Conservation (phyloP, 2,888 invertebrate genomes). For the Electrophaes corylata region DNA sequence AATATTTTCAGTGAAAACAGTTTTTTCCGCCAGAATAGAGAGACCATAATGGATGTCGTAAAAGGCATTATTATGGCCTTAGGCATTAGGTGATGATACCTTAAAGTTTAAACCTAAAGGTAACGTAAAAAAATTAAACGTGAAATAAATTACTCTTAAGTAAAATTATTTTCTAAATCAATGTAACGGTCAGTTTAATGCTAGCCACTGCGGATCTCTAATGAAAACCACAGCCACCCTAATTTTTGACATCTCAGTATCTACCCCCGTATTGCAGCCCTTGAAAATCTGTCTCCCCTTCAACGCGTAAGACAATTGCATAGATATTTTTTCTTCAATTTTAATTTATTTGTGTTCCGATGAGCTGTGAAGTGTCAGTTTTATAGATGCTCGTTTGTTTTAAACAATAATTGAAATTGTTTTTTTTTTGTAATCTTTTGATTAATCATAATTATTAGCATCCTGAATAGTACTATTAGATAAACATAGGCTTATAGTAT, state of each 20-base stretch:
- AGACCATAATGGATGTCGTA: too few species aligned
- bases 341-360: conserved; percentile 27
- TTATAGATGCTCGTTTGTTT: conserved; percentile 9
- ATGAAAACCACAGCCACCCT: conserved; percentile 29
- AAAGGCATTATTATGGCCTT: too few species aligned
- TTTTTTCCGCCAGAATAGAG: too few species aligned
- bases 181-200: not conserved
- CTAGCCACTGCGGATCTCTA: conserved; percentile 21
- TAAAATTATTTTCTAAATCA: not conserved
- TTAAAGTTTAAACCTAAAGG: too few species aligned
- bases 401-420: conserved; percentile 17
- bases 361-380: conserved; percentile 9
- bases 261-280: conserved; percentile 30
- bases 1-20: too few species aligned
- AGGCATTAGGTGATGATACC: too few species aligned
- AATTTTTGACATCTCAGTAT: conserved; percentile 28
- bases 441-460: too few species aligned
- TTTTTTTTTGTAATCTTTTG: conserved; percentile 2
- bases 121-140: too few species aligned
- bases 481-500: too few species aligned
- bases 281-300: conserved; percentile 36
- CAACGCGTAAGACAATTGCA: conserved; percentile 39
- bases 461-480: too few species aligned
- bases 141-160: too few species aligned
- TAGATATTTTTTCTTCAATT: conserved; percentile 35